These are phyloP conservation scores for Hafferia zeledoni DNA, from an alignment of 2,797 vertebrate genomes.

Conservation along the genomic window DNA sequence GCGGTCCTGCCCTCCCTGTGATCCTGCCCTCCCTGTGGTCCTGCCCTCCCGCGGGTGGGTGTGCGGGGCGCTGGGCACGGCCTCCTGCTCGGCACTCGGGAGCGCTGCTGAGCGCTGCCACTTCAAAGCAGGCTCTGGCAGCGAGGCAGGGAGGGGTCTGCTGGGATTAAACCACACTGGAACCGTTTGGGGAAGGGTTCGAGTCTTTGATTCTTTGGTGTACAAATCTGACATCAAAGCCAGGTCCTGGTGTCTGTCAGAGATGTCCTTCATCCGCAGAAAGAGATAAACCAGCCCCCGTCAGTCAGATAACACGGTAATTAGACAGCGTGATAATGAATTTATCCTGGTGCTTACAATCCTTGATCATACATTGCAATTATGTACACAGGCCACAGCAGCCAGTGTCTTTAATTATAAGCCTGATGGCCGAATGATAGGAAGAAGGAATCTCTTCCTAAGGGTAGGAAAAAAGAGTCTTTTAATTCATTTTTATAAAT, in stretches of 20 bases:
- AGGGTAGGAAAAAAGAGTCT: slow-evolving; percentile 44
- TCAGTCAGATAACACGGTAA: slow-evolving; percentile 76
- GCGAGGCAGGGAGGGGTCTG: slow-evolving; percentile 50
- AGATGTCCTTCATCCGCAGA: slow-evolving; percentile 74
- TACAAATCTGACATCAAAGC: slow-evolving; percentile 79
- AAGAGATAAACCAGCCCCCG: slow-evolving; percentile 74
- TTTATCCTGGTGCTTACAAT: slow-evolving; percentile 74
- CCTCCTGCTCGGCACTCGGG: slow-evolving; percentile 18
- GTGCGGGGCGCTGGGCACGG: neutral
- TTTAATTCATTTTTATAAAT: slow-evolving; percentile 52
- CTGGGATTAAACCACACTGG: slow-evolving; percentile 61
- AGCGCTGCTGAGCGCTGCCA: slow-evolving; percentile 7
- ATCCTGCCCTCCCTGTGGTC: slow-evolving; percentile 17
- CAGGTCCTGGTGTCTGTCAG: slow-evolving; percentile 70
- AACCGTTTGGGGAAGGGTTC: slow-evolving; percentile 70
- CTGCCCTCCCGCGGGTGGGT: neutral
- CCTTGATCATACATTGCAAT: slow-evolving; percentile 77
- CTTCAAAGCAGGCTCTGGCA: slow-evolving; percentile 75
- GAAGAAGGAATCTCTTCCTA: slow-evolving; percentile 62
- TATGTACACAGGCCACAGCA: slow-evolving; percentile 69
- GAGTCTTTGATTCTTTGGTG: slow-evolving; percentile 73
- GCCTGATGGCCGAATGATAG: slow-evolving; percentile 73
- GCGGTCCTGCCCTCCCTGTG: neutral
- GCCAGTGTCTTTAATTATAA: slow-evolving; percentile 76
- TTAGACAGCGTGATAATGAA: slow-evolving; percentile 76